Evolutionary conservation across 1,140 invertebrate species (phyloP), one percentile per base, ranked within the genome.

Genomic region (Nymphalis io): DNA sequence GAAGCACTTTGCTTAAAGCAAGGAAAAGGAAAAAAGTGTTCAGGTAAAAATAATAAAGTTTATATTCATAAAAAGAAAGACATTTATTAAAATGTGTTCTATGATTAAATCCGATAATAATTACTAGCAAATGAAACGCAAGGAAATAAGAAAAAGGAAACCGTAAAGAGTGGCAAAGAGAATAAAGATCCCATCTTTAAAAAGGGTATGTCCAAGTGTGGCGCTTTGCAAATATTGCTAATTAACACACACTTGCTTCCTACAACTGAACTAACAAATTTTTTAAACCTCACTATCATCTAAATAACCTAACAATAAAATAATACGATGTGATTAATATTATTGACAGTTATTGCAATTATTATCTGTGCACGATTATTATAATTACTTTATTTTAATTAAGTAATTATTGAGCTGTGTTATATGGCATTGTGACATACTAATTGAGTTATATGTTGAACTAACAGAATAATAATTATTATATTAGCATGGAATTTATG

Each of bases 1-100:
- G 91, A 92, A 83, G 76, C 84, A 16, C 68, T 91, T 62, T 93
- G 90, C 77, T 79, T 92, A 63, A 91, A 90, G 80, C 89, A 91
- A 76, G 87, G 86, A 62, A 92, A 91, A 87, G 89, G 90, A 75
- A 91, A 92, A 75, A 88, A 88, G 81, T 76, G 80, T 72, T 86
- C 87, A 84, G 89, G 90, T 92, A 82, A 70, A 42, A 74, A n/a
- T n/a, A 38, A 44, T 42, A 40, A 42, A 15, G 16, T 1, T 57
- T 61, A 55, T 46, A 15, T 61, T 51, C 16, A 38, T 18, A 60
- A 12, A 15, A 11, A 48, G 44, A 51, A 58, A 8, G 39, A 10
- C 13, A 53, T 16, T 60, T 53, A 53, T 68, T 42, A 13, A 11
- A 23, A 15, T 55, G 15, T 13, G 27, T 51, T 21, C 1, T 27